Evolutionary conservation across 2,797 vertebrate species (phyloP).

Genomic region (Telmatherina bonti): DNA sequence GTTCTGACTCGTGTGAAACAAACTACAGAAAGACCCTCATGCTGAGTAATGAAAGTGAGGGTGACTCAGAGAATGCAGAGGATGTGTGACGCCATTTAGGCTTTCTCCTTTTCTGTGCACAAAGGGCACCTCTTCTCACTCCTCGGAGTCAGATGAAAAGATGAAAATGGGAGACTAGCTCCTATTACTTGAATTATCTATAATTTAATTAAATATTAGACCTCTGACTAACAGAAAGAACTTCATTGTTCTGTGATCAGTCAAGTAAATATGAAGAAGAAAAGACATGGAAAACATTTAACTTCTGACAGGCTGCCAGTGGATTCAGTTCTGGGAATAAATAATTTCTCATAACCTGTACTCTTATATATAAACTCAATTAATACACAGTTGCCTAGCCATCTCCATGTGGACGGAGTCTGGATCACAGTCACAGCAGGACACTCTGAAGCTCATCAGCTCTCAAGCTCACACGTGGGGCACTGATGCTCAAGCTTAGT

Average conservation of each 20-base stretch:
- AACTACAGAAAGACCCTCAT: slow-evolving; percentile 31
- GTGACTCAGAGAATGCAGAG: slow-evolving; percentile 56
- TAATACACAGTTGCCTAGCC: slow-evolving; percentile 12
- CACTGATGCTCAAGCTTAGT: slow-evolving; percentile 59
- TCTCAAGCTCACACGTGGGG: slow-evolving; percentile 66
- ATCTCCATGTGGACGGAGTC: slow-evolving; percentile 10
- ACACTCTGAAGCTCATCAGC: slow-evolving; percentile 41
- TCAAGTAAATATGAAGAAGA: background rate
- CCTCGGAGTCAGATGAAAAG: slow-evolving; percentile 9
- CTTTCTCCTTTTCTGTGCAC: slow-evolving; percentile 41
- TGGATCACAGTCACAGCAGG: slow-evolving; percentile 55
- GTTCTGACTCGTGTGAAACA: slow-evolving; percentile 62
- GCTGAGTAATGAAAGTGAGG: slow-evolving; percentile 48
- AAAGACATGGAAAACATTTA: background rate
- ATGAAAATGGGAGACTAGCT: background rate
- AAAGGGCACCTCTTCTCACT: slow-evolving; percentile 26
- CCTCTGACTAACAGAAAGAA: background rate
- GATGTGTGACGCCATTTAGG: slow-evolving; percentile 16
- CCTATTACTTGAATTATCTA: background rate
- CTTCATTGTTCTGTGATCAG: background rate
- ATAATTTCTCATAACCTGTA: slow-evolving; percentile 1
- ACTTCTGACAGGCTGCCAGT: background rate
- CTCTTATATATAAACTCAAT: slow-evolving; percentile 10
- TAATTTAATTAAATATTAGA: slow-evolving; percentile 17
- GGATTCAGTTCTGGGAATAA: background rate